These are phyloP conservation scores for Anolis apletophallus DNA, from an alignment of 2,797 vertebrate species.

Conservation along the genomic window DNA sequence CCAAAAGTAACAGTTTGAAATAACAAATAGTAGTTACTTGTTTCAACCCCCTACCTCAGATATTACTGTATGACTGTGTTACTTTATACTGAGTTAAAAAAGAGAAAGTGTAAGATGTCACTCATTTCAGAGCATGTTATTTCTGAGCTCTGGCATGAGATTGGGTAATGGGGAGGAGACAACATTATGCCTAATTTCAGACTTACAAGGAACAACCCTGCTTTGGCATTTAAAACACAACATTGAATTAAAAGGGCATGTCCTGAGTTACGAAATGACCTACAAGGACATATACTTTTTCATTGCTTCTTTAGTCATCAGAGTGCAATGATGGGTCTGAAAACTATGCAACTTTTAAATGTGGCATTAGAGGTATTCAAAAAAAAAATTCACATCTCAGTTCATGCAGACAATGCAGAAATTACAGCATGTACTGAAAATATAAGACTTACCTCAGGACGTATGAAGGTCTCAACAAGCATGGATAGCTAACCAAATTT, in stretches of 20 bases:
- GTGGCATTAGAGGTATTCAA: background rate
- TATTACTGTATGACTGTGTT: too few species aligned
- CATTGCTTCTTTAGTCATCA: background rate
- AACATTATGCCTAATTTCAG: background rate
- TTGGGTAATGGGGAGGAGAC: background rate
- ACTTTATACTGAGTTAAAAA: too few species aligned
- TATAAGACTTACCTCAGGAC: conserved; percentile 88
- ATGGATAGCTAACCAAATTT: conserved; percentile 88
- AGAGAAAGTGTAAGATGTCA: too few species aligned
- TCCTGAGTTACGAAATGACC: background rate
- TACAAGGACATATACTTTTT: background rate
- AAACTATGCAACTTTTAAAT: background rate
- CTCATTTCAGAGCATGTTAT: too few species aligned
- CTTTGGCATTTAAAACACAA: background rate
- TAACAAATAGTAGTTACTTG: too few species aligned
- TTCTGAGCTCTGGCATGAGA: background rate
- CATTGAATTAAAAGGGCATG: background rate
- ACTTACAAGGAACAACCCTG: background rate
- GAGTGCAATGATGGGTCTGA: conserved; percentile 1
- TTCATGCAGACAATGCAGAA: conserved; percentile 3
- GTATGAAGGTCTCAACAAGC: conserved; percentile 93
- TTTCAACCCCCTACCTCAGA: too few species aligned
- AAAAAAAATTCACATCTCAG: too few species aligned
- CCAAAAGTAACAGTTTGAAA: too few species aligned
- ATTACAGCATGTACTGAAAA: background rate